These are phyloP conservation scores for Lucilia cuprina DNA, from an alignment of 1,140 invertebrate species.

Conservation along the genomic window DNA sequence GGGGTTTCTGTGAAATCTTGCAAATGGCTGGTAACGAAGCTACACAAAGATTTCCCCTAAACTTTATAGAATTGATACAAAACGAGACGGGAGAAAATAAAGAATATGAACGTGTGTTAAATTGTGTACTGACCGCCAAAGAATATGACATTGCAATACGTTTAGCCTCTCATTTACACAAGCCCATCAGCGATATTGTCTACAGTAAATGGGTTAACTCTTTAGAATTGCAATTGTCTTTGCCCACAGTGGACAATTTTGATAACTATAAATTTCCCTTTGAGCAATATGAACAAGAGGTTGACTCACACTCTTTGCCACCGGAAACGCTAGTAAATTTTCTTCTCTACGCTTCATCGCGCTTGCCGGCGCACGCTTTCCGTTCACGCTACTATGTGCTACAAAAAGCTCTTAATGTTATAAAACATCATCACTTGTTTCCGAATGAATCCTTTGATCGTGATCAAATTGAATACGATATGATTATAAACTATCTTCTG, in stretches of 20 bases:
- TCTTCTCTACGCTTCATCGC: constrained; percentile 47
- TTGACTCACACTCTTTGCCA: constrained; percentile 48
- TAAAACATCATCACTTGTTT: constrained; percentile 56
- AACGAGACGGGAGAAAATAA: constrained; percentile 38
- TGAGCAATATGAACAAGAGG: constrained; percentile 52
- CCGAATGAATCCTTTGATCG: constrained; percentile 59
- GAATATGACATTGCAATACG: constrained; percentile 56
- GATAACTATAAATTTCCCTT: constrained; percentile 39
- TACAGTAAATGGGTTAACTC: constrained; percentile 56
- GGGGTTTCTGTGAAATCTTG: constrained; percentile 51
- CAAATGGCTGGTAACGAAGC: constrained; percentile 40
- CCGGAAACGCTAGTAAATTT: constrained; percentile 57
- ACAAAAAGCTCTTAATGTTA: constrained; percentile 52
- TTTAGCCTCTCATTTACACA: constrained; percentile 50
- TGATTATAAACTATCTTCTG: constrained; percentile 54
- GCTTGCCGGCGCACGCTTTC: neutral
- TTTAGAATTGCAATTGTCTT: constrained; percentile 25
- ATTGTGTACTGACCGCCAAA: constrained; percentile 46
- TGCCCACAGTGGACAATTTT: neutral
- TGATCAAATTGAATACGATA: constrained; percentile 60
- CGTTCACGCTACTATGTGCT: constrained; percentile 50
- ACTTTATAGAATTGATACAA: constrained; percentile 49
- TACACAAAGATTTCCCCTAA: constrained; percentile 25
- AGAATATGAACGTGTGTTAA: constrained; percentile 50
- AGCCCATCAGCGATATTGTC: constrained; percentile 56